Base-by-base conservation (phyloP, 2,797 vertebrate species). In the Gallirallus australis region DNA sequence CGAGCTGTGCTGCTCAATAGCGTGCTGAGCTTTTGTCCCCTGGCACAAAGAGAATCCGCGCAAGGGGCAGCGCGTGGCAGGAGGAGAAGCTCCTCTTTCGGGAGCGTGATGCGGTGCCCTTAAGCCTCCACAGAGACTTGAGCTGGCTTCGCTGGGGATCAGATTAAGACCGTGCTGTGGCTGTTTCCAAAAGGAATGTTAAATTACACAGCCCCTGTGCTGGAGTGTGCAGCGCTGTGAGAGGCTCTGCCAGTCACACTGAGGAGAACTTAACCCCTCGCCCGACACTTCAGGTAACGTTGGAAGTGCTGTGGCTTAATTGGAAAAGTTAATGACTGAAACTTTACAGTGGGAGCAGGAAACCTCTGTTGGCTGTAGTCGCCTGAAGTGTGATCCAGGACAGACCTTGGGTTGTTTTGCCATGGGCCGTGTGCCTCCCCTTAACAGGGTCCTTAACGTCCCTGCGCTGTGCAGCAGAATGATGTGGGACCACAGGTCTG, bases 291-390 rank as follows among this genome's bases (percentile, higher is more conserved):
- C 13, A 48, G 27, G 24, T n/a, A 20, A 35, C 9, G 33, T 17
- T 48, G 28, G 31, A 25, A 80, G 15, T 53, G 37, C 50, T 13
- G 2, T 5, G 42, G 24, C 42, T 72, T 59, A 35, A 33, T 18
- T 64, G 42, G 45, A 47, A 31, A 40, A 35, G 25, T 37, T 33
- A 35, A 21, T 23, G 75, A 59, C 31, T 40, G 31, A 33, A 30
- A 17, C 4, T 15, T 25, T 30, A 13, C 18, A 35, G 47, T 30
- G 52, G 28, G n/a, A 70, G 45, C 11, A 54, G 59, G 59, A 56
- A 12, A 19, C 1, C 17, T 37, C 20, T 1, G 0, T 13, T 13
- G 18, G 30, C 57, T 1, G 2, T 16, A 15, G 12, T 28, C 37
- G 25, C 40, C 42, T 31, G 30, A 1, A 3, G 14, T 42, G 31